These are phyloP conservation scores for Meda fulgida DNA, from an alignment of 2,797 vertebrate genomes.

Conservation along the genomic window DNA sequence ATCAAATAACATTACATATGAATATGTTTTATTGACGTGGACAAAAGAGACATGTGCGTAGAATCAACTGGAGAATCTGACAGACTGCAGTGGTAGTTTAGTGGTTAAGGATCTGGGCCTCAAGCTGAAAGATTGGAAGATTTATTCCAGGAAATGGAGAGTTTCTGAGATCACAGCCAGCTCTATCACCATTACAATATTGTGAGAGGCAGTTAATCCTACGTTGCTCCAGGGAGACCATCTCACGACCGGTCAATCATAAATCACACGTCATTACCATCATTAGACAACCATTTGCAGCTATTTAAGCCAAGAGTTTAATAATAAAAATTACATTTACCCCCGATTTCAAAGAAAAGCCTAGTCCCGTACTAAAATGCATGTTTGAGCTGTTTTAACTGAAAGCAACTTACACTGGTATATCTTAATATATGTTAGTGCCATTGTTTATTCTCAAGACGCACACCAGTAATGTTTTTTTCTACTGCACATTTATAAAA, in stretches of 20 bases:
- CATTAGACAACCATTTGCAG: conserved; percentile 28
- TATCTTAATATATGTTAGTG: too few species aligned
- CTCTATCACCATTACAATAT: conserved; percentile 40
- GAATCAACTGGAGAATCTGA: neutral
- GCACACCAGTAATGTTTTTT: too few species aligned
- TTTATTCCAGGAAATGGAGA: conserved; percentile 40
- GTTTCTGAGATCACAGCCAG: conserved; percentile 45
- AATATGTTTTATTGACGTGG: neutral
- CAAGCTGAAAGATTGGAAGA: conserved; percentile 30
- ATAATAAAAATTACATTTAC: conserved; percentile 26
- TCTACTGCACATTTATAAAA: too few species aligned
- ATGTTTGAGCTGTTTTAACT: too few species aligned
- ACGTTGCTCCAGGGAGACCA: conserved; percentile 17
- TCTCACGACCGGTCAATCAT: conserved; percentile 12
- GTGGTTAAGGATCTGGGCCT: conserved; percentile 26
- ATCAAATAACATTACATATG: neutral
- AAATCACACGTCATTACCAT: conserved; percentile 35
- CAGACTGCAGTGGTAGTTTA: conserved; percentile 9
- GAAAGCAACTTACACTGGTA: too few species aligned
- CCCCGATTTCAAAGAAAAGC: too few species aligned
- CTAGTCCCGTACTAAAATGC: too few species aligned
- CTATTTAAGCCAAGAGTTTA: conserved; percentile 37
- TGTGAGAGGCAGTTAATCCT: conserved; percentile 47
- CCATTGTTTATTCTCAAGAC: too few species aligned
- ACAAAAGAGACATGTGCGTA: neutral